Percentiles rank a stretch among this genome's conserved stretches.
These are phyloP conservation scores for Acanthacorydalis orientalis DNA, from an alignment of 2,888 invertebrate species.

Conservation along the genomic window DNA sequence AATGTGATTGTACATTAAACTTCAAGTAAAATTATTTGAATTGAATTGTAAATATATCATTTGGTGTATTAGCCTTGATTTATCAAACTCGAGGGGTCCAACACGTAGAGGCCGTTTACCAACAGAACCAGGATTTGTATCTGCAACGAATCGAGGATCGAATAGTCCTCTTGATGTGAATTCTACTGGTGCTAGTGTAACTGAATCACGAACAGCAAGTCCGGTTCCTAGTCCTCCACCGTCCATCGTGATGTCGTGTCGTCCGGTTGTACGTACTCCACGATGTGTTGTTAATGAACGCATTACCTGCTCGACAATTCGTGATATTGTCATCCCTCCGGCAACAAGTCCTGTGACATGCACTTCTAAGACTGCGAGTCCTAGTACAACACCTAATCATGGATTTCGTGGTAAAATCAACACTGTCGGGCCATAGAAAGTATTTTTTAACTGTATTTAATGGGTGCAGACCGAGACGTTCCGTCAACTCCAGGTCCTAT, in stretches of 20 bases:
- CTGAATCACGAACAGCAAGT: background rate
- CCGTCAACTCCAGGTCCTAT: background rate
- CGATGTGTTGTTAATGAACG: too few relatives aligned
- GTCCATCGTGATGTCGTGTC: too few relatives aligned
- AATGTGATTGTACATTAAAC: constrained; percentile 7
- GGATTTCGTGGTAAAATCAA: too few relatives aligned
- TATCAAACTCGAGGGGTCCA: constrained; percentile 7
- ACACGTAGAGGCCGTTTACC: constrained; percentile 34
- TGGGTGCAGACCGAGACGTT: too few relatives aligned
- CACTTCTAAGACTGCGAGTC: background rate
- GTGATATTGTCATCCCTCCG: background rate
- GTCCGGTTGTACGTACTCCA: too few relatives aligned
- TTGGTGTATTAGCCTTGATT: constrained; percentile 3
- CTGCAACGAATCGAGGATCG: constrained; percentile 21
- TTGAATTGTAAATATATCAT: background rate
- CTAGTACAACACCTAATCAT: too few relatives aligned
- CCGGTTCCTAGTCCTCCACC: background rate
- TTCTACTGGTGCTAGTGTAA: constrained; percentile 1
- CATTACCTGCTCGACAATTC: background rate
- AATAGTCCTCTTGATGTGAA: background rate
- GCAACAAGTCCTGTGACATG: background rate
- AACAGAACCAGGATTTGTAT: constrained; percentile 40
- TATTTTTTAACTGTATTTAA: too few relatives aligned
- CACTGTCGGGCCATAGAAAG: too few relatives aligned
- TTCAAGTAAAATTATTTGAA: background rate